phyloP scores from a whole-genome alignment of 2,797 vertebrate genomes.

The Pteropus rufus region DNA sequence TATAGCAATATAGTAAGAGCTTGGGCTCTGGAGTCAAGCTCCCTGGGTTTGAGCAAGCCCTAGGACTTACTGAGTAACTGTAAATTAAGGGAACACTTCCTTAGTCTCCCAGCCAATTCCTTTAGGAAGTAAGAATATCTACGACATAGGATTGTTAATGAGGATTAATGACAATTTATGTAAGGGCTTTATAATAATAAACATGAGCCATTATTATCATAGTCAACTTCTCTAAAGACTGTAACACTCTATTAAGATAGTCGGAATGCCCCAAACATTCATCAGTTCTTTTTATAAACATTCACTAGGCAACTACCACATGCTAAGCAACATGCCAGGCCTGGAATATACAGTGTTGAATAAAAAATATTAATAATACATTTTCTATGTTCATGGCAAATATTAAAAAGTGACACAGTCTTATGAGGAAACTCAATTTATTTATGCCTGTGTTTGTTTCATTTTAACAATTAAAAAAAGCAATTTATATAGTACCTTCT shows the following conservation, averaged over 20 bases:
- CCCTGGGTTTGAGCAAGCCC: neutral
- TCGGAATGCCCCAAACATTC: neutral
- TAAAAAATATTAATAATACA: neutral
- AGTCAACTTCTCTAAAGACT: slow-evolving; percentile 40
- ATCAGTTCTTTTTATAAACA: neutral
- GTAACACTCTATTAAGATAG: neutral
- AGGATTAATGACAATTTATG: slow-evolving; percentile 15
- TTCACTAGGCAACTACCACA: slow-evolving; percentile 4
- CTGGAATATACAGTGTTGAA: neutral
- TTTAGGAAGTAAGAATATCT: neutral
- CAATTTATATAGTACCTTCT: slow-evolving; percentile 84
- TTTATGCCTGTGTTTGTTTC: neutral
- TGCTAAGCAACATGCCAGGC: neutral
- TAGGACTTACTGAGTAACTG: neutral
- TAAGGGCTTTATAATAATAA: neutral
- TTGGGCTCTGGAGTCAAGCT: neutral
- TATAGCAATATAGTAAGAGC: neutral
- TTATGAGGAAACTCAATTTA: neutral
- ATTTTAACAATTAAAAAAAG: slow-evolving; percentile 42
- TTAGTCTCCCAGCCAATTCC: neutral
- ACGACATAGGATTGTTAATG: neutral
- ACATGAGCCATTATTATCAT: neutral
- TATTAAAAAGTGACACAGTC: slow-evolving; percentile 23
- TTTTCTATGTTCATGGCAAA: slow-evolving; percentile 10
- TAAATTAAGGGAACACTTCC: neutral